These are phyloP conservation scores for Actenoides lindsayi DNA, from an alignment of 2,113 vertebrate genomes.

Conservation along the genomic window DNA sequence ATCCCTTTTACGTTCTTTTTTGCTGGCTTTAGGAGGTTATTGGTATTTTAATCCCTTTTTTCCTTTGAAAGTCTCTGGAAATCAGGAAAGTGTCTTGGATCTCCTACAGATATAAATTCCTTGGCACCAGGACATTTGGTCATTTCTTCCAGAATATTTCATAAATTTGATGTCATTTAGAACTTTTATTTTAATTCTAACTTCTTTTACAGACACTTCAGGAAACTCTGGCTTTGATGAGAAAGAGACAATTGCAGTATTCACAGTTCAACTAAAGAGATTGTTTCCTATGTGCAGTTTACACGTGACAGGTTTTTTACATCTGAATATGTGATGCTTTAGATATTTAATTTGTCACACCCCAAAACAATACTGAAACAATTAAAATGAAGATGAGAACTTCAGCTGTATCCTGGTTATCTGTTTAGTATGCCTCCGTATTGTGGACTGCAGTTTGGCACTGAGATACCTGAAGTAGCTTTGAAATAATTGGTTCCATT, in stretches of 20 bases:
- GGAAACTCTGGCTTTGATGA: not conserved
- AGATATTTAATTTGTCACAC: not conserved
- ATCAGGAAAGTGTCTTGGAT: not conserved
- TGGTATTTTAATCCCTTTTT: not conserved
- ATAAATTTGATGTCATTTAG: not conserved
- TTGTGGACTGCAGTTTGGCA: not conserved
- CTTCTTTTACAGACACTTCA: not conserved
- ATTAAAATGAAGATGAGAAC: not conserved
- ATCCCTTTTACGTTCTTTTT: not conserved
- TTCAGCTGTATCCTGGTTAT: not conserved
- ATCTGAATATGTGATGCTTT: not conserved
- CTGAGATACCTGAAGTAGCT: not conserved
- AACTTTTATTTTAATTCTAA: not conserved
- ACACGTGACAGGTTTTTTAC: not conserved
- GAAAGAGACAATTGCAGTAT: not conserved
- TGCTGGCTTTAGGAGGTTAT: not conserved
- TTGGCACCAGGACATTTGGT: not conserved
- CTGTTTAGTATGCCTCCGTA: not conserved
- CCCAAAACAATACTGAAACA: not conserved
- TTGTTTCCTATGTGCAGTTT: not conserved
- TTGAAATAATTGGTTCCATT: not conserved
- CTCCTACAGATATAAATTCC: not conserved
- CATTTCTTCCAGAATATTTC: not conserved
- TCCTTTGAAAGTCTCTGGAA: not conserved
- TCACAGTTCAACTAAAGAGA: not conserved